These are phyloP conservation scores for Trogon surrucura DNA, from an alignment of 2,113 vertebrate genomes.

Conservation along the genomic window DNA sequence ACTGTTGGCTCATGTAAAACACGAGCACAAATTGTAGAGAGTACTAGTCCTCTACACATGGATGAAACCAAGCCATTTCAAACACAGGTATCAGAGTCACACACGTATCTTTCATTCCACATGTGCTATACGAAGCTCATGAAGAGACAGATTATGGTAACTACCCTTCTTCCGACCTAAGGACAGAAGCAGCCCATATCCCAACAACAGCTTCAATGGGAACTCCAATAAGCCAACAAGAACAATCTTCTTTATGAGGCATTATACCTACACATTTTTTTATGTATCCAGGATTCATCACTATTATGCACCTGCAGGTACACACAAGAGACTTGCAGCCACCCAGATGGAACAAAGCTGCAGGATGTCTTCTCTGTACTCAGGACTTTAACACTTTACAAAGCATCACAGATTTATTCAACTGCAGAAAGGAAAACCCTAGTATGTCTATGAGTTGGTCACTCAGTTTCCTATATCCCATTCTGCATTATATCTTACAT, in stretches of 20 bases:
- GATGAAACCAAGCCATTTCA: not conserved
- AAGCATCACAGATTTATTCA: not conserved
- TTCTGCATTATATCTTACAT: not conserved
- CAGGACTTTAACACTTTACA: not conserved
- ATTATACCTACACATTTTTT: not conserved
- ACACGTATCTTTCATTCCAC: not conserved
- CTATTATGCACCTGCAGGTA: not conserved
- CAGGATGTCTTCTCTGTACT: not conserved
- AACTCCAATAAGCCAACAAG: not conserved
- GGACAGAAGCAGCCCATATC: not conserved
- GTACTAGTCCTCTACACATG: not conserved
- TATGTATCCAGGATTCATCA: not conserved
- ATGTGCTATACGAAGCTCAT: not conserved
- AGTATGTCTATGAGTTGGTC: not conserved
- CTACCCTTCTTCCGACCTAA: not conserved
- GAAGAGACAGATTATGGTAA: not conserved
- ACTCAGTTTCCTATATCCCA: not conserved
- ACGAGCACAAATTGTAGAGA: not conserved
- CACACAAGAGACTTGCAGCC: fast-evolving
- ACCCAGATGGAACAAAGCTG: not conserved
- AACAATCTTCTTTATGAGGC: not conserved
- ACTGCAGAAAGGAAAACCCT: not conserved
- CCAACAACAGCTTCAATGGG: not conserved
- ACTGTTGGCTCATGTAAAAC: not conserved
- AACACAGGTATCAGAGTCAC: not conserved